These are phyloP conservation scores for Hydropotes inermis DNA, from an alignment of 2,113 vertebrate species.

Conservation along the genomic window DNA sequence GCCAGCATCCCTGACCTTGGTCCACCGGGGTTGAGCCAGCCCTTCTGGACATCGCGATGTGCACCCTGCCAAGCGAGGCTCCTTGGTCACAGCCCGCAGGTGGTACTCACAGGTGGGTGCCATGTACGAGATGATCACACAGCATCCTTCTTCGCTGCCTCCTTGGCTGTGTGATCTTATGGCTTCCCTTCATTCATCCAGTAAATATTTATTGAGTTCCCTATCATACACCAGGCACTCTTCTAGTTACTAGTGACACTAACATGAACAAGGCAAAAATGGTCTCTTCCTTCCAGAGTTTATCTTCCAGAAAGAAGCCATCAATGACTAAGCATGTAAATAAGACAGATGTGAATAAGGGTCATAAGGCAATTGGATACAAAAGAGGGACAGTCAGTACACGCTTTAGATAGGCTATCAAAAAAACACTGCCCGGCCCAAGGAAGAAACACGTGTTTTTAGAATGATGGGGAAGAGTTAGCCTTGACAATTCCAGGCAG, in stretches of 20 bases:
- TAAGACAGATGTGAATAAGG: background rate
- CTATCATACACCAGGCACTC: background rate
- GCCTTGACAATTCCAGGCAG: background rate
- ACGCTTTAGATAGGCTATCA: background rate
- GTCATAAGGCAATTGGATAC: background rate
- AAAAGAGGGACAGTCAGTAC: background rate
- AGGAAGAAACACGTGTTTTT: background rate
- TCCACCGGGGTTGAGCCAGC: background rate
- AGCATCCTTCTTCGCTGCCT: background rate
- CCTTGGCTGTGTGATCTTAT: background rate
- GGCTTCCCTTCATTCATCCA: background rate
- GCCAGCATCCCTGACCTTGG: background rate
- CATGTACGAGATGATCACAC: background rate
- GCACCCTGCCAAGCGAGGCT: too few species aligned
- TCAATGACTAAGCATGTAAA: background rate
- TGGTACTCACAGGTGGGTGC: background rate
- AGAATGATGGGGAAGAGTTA: background rate
- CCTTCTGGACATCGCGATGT: background rate
- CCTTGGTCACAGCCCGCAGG: background rate
- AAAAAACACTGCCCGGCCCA: rapidly evolving
- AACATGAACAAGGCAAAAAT: background rate
- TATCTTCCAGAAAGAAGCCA: background rate
- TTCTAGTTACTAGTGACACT: background rate
- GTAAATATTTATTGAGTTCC: background rate
- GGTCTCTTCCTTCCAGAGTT: background rate